Percentiles rank a stretch among this genome's conserved stretches.
Conservation (phyloP, 2,797 vertebrate genomes). For the Harpagifer antarcticus region DNA sequence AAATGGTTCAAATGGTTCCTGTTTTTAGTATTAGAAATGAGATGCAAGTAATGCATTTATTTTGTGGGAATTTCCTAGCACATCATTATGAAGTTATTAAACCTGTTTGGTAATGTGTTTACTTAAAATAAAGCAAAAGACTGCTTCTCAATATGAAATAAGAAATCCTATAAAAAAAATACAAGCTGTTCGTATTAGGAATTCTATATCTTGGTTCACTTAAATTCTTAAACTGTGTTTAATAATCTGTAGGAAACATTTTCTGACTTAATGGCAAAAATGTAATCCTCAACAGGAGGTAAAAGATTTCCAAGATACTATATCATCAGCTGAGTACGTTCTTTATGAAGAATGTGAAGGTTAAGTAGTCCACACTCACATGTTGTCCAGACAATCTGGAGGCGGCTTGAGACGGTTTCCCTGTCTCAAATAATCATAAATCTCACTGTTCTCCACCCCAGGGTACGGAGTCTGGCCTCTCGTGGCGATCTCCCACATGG, state of each 20-base stretch:
- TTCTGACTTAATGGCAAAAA: neutral
- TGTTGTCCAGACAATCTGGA: constrained; percentile 91
- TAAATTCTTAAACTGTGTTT: neutral
- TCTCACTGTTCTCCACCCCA: constrained; percentile 95
- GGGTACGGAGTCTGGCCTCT: constrained; percentile 94
- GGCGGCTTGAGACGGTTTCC: constrained; percentile 94
- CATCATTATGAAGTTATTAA: neutral
- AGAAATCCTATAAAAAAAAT: neutral
- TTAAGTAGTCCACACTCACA: constrained; percentile 82
- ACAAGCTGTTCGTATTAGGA: too few species aligned
- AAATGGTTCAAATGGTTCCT: neutral
- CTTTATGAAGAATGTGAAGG: constrained; percentile 12
- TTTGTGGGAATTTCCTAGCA: neutral
- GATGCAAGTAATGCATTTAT: neutral
- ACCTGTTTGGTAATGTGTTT: neutral
- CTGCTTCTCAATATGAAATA: neutral
- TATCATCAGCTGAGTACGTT: constrained; percentile 28
- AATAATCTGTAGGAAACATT: neutral
- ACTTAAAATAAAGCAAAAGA: neutral
- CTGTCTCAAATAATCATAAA: constrained; percentile 93
- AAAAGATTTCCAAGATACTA: neutral
- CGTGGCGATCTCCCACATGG: constrained; percentile 96
- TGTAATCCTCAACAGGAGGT: neutral
- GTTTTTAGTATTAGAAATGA: too few species aligned
- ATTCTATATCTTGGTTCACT: too few species aligned